phyloP scores from a whole-genome alignment of 2,888 invertebrate genomes.

The Diarsia mendica region DNA sequence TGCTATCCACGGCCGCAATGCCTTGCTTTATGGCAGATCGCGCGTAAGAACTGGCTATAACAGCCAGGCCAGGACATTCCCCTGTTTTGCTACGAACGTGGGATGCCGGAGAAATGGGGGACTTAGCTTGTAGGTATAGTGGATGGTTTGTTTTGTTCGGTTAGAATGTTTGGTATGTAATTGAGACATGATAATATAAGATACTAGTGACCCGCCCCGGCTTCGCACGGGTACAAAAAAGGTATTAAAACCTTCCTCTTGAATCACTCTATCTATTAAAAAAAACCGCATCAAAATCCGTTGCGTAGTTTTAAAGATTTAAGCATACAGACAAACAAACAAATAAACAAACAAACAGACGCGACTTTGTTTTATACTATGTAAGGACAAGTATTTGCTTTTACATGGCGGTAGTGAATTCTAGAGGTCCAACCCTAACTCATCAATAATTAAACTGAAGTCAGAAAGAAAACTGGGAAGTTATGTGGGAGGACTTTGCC shows the following conservation, averaged over 20 bases:
- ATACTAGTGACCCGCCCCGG: too few species aligned
- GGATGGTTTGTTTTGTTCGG: slow-evolving; percentile 29
- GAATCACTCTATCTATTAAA: too few species aligned
- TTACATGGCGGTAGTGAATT: not conserved
- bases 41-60: slow-evolving; percentile 66
- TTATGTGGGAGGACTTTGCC: not conserved
- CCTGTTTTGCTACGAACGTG: slow-evolving; percentile 50
- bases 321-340: too few species aligned
- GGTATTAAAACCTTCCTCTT: too few species aligned
- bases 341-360: too few species aligned
- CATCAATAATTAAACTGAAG: not conserved
- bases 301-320: too few species aligned
- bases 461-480: not conserved
- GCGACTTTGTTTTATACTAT: too few species aligned
- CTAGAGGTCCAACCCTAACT: not conserved
- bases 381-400: too few species aligned
- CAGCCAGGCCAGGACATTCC: slow-evolving; percentile 33
- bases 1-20: slow-evolving; percentile 59
- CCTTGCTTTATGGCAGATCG: slow-evolving; percentile 63
- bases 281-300: too few species aligned
- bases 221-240: too few species aligned
- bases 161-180: slow-evolving; percentile 10
- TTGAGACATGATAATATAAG: too few species aligned
- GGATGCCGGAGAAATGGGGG: slow-evolving; percentile 41
- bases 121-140: slow-evolving; percentile 22